These are phyloP conservation scores for Bradypodion ventrale DNA, from an alignment of 2,797 vertebrate genomes.

Conservation along the genomic window DNA sequence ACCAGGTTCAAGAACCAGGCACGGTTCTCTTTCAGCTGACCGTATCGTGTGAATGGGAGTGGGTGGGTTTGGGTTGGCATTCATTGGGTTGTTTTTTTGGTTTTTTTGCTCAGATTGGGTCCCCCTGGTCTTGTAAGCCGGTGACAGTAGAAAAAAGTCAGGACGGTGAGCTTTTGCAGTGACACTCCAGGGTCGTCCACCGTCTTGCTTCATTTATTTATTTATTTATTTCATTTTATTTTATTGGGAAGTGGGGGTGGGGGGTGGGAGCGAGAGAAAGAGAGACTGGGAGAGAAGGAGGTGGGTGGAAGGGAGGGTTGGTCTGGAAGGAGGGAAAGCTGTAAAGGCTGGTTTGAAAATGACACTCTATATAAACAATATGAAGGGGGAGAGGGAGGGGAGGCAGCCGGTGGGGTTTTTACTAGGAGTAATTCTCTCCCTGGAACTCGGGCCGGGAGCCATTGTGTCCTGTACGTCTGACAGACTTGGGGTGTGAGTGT, in stretches of 20 bases:
- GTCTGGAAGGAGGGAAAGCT: slow-evolving; percentile 13
- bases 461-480: slow-evolving; percentile 51
- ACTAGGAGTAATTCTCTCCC: slow-evolving; percentile 44
- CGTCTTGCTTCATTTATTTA: neutral
- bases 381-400: slow-evolving; percentile 32
- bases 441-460: slow-evolving; percentile 52
- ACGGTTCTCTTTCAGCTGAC: slow-evolving; percentile 17
- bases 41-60: slow-evolving; percentile 9
- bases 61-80: neutral
- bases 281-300: neutral
- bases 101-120: too few species aligned
- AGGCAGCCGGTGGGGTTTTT: slow-evolving; percentile 21
- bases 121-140: slow-evolving; percentile 22
- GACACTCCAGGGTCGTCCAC: neutral
- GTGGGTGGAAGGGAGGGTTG: too few species aligned
- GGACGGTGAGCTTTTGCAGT: slow-evolving; percentile 43
- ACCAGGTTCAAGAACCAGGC: slow-evolving; percentile 39
- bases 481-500: too few species aligned
- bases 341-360: slow-evolving; percentile 49
- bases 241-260: neutral
- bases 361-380: slow-evolving; percentile 40
- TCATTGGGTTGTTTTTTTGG: too few species aligned
- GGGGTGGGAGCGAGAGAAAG: neutral
- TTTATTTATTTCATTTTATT: too few species aligned
- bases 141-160: slow-evolving; percentile 51